Evolutionary conservation across 2,888 invertebrate species (phyloP).

Genomic region (Agrotis ipsilon): DNA sequence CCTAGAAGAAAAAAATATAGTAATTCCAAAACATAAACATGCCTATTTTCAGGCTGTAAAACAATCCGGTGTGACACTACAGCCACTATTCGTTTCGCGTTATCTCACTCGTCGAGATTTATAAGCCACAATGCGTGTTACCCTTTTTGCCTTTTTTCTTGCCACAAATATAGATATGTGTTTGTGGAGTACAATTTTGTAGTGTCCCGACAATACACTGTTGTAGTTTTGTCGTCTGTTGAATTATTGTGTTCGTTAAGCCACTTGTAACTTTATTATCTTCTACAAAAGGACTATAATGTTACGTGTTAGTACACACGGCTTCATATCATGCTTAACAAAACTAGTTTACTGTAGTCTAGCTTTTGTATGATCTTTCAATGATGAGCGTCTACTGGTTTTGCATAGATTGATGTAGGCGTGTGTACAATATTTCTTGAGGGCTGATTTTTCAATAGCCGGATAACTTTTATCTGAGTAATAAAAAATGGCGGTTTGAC

Average conservation of each 20-base stretch:
- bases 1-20: conserved; percentile 44
- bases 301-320: no score
- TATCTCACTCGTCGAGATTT: conserved; percentile 63
- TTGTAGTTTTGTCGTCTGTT: conserved; percentile 35
- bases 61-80: conserved; percentile 59
- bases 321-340: no score
- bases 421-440: no score
- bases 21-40: conserved; percentile 58
- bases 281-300: neutral
- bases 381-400: no score
- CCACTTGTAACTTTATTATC: conserved; percentile 9
- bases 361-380: no score
- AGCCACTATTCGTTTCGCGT: conserved; percentile 60
- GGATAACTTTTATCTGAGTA: no score
- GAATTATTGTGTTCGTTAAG: conserved; percentile 16
- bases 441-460: no score
- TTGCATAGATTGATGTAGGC: no score
- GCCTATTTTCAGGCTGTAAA: conserved; percentile 59
- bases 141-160: conserved; percentile 29
- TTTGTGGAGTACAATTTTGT: conserved; percentile 26
- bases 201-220: conserved; percentile 11
- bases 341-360: no score
- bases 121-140: conserved; percentile 50
- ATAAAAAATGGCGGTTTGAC: no score
- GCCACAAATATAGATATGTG: conserved; percentile 19